Percentiles rank a stretch among this genome's conserved stretches.
These are phyloP conservation scores for Hafferia zeledoni DNA, from an alignment of 2,797 vertebrate genomes.

Conservation along the genomic window DNA sequence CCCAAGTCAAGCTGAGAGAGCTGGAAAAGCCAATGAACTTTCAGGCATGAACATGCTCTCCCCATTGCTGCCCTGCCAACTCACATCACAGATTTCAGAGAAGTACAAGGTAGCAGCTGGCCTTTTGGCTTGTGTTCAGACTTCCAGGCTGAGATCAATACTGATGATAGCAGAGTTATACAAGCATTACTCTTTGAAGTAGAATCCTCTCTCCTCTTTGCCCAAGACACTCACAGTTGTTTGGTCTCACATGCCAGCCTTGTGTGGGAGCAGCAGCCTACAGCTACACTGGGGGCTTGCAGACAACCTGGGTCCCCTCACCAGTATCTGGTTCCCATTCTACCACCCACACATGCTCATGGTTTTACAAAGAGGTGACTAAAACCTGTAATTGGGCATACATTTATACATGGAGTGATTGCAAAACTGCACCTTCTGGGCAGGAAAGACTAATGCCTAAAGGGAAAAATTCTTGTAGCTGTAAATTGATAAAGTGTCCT, in stretches of 20 bases:
- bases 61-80: neutral
- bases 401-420: neutral
- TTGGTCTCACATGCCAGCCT: fast-evolving
- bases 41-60: neutral
- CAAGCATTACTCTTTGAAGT: neutral
- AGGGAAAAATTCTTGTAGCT: neutral
- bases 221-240: neutral
- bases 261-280: neutral
- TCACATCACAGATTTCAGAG: neutral
- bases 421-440: neutral
- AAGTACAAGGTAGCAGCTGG: neutral
- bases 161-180: neutral
- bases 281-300: neutral
- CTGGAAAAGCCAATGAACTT: neutral
- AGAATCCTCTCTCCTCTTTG: neutral
- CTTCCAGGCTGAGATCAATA: neutral
- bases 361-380: neutral
- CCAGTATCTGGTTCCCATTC: neutral
- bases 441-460: neutral
- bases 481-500: neutral
- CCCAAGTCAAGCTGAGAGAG: neutral
- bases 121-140: neutral
- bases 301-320: neutral
- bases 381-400: neutral
- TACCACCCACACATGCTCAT: fast-evolving